Evolutionary conservation across 2,113 vertebrate species (phyloP).

Genomic region (Sinocyclocheilus grahami): DNA sequence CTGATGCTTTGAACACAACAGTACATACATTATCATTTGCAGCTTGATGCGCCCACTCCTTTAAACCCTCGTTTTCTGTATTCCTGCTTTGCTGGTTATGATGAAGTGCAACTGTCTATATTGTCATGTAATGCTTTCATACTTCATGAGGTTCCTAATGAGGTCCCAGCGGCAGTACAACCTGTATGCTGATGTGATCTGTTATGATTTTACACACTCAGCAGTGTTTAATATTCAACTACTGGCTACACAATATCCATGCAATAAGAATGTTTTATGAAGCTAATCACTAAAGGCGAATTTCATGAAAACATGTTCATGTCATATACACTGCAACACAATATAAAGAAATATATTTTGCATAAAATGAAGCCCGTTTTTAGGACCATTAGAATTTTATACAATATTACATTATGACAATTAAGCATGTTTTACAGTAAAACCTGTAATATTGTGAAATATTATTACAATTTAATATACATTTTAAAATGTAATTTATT

Average conservation of each 20-base stretch:
- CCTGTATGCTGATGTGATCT: background rate
- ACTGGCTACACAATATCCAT: background rate
- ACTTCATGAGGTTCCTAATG: slow-evolving; percentile 45
- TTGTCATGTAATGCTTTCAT: slow-evolving; percentile 39
- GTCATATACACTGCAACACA: background rate
- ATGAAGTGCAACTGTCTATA: slow-evolving; percentile 45
- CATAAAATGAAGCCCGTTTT: background rate
- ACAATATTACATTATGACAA: background rate
- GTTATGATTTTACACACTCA: slow-evolving; percentile 21
- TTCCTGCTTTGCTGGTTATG: slow-evolving; percentile 37
- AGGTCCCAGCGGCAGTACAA: slow-evolving; percentile 34
- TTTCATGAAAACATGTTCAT: background rate
- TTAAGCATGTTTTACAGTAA: too few relatives aligned
- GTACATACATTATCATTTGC: background rate
- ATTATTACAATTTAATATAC: too few relatives aligned
- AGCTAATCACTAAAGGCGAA: background rate
- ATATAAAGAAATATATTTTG: background rate
- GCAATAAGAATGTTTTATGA: background rate
- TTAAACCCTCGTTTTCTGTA: slow-evolving; percentile 1
- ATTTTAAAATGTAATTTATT: too few relatives aligned
- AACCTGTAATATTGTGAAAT: too few relatives aligned
- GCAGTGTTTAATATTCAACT: background rate
- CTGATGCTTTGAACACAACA: background rate
- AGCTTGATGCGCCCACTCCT: background rate
- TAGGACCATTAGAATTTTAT: background rate